Evolutionary conservation across 2,113 vertebrate species (phyloP), one percentile per base, ranked within the genome.

Genomic region (Trachemys scripta): DNA sequence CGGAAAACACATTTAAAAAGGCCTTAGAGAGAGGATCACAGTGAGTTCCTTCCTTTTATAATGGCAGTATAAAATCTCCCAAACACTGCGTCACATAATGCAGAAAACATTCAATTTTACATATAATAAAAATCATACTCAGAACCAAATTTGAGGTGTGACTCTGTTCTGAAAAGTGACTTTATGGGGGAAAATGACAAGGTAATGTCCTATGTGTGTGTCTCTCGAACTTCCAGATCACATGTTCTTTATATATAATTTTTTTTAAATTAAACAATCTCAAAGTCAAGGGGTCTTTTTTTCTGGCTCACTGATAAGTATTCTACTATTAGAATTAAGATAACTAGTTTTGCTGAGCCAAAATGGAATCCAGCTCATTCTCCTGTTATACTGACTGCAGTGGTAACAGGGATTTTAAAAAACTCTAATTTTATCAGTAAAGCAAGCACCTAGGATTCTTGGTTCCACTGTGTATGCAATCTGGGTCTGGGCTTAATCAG

Each of bases 1-100:
- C 42, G 42, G 98, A 99, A 98, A 92, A 85, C 85, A 93, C 79
- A 65, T 78, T 54, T 54, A 9, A 54, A 72, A 90, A 78, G 25
- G 90, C 75, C 38, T 17, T 1, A 1, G 84, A 92, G 75, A 85
- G 16, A 88, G 87, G 81, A 81, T 27, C 65, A 38, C 76, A 8
- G 57, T 4, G 84, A 8, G 84, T 42, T 20, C 51, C 25, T 14
- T 27, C 50, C 76, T 53, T 35, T 53, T 53, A 53, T 35, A 25
- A 20, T 76, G 3, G 0, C 0, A 10, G 35, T 0, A 25, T 2
- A 80, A 57, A 86, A 47, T 16, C 6, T 8, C 47, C 38, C 8
- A 25, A 8, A 2, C 38, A 10, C 49, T 38, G 31, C 10, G 8
- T 20, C 9, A 11, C 8, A 45, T 38, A 24, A 22, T 25, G 42